Evolutionary conservation across 1,140 invertebrate genomes (phyloP).

Genomic region (Drosophila athabasca): DNA sequence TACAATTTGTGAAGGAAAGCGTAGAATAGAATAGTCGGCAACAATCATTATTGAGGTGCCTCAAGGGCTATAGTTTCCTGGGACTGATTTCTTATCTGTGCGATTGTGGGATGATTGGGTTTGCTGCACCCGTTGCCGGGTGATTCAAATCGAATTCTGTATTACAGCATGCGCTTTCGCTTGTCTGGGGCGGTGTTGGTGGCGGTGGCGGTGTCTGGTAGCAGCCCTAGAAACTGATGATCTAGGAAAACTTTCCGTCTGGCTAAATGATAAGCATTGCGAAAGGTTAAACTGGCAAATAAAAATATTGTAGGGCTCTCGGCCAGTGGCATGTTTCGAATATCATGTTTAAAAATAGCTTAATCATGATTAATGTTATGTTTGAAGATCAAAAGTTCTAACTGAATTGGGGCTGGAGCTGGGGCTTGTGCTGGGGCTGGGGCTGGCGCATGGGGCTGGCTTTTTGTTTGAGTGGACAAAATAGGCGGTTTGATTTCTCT

Average conservation of each 20-base stretch:
- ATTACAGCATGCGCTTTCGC: slow-evolving; percentile 54
- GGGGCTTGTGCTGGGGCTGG: no score
- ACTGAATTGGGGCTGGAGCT: no score
- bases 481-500: no score
- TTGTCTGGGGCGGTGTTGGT: neutral
- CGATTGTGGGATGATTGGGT: neutral
- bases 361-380: slow-evolving; percentile 13
- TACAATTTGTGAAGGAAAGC: no score
- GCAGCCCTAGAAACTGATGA: slow-evolving; percentile 47
- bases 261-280: slow-evolving; percentile 30
- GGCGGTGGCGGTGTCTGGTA: neutral
- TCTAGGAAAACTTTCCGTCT: slow-evolving; percentile 46
- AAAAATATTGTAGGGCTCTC: slow-evolving; percentile 21
- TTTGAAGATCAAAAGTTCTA: slow-evolving; percentile 3
- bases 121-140: slow-evolving; percentile 40
- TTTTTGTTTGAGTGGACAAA: no score
- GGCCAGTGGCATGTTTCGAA: slow-evolving; percentile 45
- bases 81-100: neutral
- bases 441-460: no score
- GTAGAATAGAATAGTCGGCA: no score
- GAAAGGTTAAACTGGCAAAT: slow-evolving; percentile 40
- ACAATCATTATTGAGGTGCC: no score
- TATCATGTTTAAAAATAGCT: slow-evolving; percentile 50
- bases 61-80: no score
- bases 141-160: slow-evolving; percentile 36